phyloP scores from a whole-genome alignment of 2,888 invertebrate species.

The Exephanes ischioxanthus region DNA sequence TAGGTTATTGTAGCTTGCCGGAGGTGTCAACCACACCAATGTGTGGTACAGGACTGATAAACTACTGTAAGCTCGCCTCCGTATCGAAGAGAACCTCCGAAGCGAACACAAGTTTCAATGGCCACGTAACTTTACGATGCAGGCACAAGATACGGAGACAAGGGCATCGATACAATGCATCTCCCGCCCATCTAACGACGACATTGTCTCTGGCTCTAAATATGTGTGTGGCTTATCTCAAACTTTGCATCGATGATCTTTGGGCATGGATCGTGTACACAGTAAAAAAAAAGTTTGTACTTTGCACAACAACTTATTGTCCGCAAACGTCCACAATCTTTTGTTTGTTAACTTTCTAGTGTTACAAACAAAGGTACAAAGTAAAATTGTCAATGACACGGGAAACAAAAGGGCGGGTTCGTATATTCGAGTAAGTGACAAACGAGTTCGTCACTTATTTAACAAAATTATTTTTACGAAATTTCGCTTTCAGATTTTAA shows the following conservation, averaged over 20 bases:
- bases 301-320: no score
- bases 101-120: constrained; percentile 16
- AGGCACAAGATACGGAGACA: constrained; percentile 15
- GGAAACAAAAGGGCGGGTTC: no score
- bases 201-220: constrained; percentile 21
- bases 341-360: no score
- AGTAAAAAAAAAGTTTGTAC: no score
- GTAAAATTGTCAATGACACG: no score
- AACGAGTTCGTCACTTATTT: no score
- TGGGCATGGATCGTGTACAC: not conserved
- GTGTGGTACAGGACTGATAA: not conserved
- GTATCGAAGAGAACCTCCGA: constrained; percentile 9
- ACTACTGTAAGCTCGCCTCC: constrained; percentile 12
- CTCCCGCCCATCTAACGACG: not conserved
- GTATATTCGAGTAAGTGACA: no score
- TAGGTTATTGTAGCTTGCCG: not conserved
- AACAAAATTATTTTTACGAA: no score
- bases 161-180: constrained; percentile 18
- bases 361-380: no score
- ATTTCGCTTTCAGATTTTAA: no score
- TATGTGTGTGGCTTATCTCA: constrained; percentile 1
- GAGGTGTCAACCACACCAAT: not conserved
- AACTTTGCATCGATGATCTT: not conserved
- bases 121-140: constrained; percentile 29
- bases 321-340: no score